These are phyloP conservation scores for Xestia xanthographa DNA, from an alignment of 2,888 invertebrate species.

Conservation along the genomic window DNA sequence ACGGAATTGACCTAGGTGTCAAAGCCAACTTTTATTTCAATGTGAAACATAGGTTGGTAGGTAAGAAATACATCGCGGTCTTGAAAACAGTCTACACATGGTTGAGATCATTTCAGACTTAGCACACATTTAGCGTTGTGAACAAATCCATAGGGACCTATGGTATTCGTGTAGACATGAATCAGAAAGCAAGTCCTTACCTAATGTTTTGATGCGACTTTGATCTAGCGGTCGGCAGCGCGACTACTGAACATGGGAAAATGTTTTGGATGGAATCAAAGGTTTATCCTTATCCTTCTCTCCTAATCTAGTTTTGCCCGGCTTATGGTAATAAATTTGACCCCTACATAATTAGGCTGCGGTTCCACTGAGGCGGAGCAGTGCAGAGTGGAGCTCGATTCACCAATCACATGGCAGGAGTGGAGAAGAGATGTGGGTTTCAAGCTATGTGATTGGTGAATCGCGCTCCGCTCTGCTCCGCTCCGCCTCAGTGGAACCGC, in stretches of 20 bases:
- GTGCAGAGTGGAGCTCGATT: too few species aligned
- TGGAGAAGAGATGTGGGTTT: too few species aligned
- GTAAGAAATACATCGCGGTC: not conserved
- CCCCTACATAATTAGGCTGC: not conserved
- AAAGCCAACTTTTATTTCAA: constrained; percentile 39
- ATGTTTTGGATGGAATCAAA: not conserved
- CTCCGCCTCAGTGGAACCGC: too few species aligned
- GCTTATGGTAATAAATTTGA: not conserved
- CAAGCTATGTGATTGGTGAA: too few species aligned
- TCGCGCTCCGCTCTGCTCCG: too few species aligned
- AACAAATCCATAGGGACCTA: not conserved
- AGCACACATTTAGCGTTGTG: not conserved
- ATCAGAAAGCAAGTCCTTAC: not conserved
- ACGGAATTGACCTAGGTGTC: constrained; percentile 50
- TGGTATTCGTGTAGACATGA: not conserved
- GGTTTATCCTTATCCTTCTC: not conserved
- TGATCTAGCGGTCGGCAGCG: not conserved
- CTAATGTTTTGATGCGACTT: not conserved
- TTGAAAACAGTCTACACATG: not conserved
- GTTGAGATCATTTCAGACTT: not conserved
- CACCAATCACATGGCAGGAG: too few species aligned
- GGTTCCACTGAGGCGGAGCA: too few species aligned
- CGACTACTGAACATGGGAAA: not conserved
- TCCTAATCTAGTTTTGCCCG: not conserved
- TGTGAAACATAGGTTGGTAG: not conserved